phyloP scores from a whole-genome alignment of 2,888 invertebrate genomes.

The Drosophila buzzatii region DNA sequence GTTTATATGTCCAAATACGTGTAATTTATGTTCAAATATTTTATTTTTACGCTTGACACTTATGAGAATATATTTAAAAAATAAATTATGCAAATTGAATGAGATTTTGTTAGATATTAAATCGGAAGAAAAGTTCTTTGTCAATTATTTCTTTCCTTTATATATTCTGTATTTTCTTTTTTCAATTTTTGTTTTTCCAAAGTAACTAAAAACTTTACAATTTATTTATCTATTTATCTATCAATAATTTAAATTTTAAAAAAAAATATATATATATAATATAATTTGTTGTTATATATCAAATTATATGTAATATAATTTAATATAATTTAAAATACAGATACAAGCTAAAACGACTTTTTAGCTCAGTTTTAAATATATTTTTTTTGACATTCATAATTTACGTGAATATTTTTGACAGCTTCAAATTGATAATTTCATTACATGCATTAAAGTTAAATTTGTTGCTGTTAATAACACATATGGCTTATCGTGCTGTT shows the following conservation, averaged over 20 bases:
- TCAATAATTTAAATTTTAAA: no score
- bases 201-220: no score
- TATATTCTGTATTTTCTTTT: no score
- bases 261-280: no score
- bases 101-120: no score
- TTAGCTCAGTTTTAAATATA: not conserved
- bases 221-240: no score
- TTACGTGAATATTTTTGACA: not conserved
- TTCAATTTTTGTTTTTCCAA: no score
- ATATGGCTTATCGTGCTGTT: not conserved
- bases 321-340: no score
- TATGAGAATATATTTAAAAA: not conserved
- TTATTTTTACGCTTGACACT: not conserved
- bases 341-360: not conserved
- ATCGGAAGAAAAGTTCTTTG: no score
- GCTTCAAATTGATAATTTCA: not conserved
- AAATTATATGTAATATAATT: not conserved
- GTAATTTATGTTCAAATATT: constrained; percentile 11
- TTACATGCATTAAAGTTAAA: not conserved
- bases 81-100: no score
- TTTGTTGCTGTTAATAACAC: not conserved
- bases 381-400: not conserved
- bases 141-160: no score
- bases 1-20: constrained; percentile 24
- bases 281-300: not conserved